These are phyloP conservation scores for Crambe crambe DNA, from an alignment of 37 sponge, comb jelly and placozoan species.

Conservation along the genomic window DNA sequence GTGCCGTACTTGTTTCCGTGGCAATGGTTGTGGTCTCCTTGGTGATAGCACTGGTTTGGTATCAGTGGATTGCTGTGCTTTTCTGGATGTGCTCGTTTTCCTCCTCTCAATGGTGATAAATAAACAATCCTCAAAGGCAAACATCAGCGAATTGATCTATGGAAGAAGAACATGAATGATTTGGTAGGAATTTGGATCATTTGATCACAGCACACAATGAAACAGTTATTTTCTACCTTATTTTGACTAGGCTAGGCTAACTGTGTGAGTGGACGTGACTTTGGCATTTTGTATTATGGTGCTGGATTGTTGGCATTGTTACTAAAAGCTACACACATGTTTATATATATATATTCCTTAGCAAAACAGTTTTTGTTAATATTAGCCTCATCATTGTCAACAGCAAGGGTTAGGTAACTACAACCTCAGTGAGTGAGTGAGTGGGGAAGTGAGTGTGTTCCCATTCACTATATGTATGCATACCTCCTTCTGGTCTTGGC, in stretches of 20 bases:
- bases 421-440: neutral
- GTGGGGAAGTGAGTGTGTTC: neutral
- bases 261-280: neutral
- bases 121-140: conserved; percentile 51
- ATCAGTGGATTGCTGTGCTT: neutral
- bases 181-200: no score
- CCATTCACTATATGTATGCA: neutral
- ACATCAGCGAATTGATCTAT: conserved; percentile 60
- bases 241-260: neutral
- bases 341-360: no score
- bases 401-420: no score
- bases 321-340: no score
- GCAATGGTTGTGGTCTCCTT: conserved; percentile 6
- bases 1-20: neutral
- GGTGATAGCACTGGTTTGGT: conserved; percentile 6
- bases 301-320: no score
- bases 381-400: no score
- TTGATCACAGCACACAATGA: no score
- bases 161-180: no score
- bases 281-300: no score
- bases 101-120: conserved; percentile 49
- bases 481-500: conserved; percentile 78
- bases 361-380: no score
- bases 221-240: neutral
- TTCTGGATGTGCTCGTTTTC: neutral